phyloP scores from a whole-genome alignment of 2,113 vertebrate species.

The Marcusenius ussheri region DNA sequence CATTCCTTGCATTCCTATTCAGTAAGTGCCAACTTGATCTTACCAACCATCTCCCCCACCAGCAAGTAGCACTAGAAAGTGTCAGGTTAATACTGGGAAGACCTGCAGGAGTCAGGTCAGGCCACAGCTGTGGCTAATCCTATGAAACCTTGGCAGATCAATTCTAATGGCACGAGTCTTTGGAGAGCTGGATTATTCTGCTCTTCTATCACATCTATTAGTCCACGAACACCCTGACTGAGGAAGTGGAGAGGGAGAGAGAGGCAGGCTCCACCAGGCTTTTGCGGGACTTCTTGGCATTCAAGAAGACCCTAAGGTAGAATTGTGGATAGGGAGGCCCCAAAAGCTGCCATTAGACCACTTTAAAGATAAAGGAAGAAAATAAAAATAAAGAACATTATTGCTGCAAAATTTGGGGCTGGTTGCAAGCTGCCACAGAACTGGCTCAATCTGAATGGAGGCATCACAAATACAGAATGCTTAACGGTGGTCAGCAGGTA shows the following conservation, averaged over 20 bases:
- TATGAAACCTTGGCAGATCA: not conserved
- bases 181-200: not conserved
- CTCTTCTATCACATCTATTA: not conserved
- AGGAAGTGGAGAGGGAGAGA: not conserved
- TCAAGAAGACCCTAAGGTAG: not conserved
- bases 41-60: not conserved
- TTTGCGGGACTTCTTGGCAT: not conserved
- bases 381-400: not conserved
- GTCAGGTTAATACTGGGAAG: not conserved
- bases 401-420: not conserved
- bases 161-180: not conserved
- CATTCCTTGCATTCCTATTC: not conserved
- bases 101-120: not conserved
- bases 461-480: not conserved
- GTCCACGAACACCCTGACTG: not conserved
- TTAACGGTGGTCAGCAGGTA: not conserved
- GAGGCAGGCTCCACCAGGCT: not conserved
- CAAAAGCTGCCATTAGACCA: not conserved
- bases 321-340: not conserved
- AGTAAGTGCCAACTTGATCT: not conserved
- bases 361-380: not conserved
- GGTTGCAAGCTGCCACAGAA: not conserved
- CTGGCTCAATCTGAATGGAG: not conserved
- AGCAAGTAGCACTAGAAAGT: not conserved
- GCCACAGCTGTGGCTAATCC: not conserved